A percentile compares a stretch with the other conserved stretches of the same genome.
phyloP scores from a whole-genome alignment of 2,797 vertebrate genomes.

The Phrynocephalus vlangalii region DNA sequence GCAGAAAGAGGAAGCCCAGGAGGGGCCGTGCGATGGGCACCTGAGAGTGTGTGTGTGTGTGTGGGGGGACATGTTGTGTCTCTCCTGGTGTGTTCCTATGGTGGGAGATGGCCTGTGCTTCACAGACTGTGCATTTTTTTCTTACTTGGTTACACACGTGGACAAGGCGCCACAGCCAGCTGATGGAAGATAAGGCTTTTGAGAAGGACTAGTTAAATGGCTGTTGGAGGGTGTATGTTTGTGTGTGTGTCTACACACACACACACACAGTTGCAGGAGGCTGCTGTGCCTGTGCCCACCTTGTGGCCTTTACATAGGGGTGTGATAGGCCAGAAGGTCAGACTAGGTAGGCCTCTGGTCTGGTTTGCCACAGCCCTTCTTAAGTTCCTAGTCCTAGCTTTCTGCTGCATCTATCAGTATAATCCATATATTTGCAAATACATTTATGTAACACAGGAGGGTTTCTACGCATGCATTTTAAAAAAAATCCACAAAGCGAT shows the following conservation, averaged over 20 bases:
- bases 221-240: neutral
- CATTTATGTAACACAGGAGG: neutral
- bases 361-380: neutral
- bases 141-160: neutral
- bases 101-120: neutral
- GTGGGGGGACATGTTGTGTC: neutral
- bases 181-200: neutral
- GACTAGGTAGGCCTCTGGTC: neutral
- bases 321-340: neutral
- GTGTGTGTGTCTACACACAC: neutral
- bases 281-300: neutral
- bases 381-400: neutral
- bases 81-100: neutral
- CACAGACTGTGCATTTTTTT: neutral
- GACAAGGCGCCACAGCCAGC: neutral
- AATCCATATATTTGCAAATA: neutral
- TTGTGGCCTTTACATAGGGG: neutral
- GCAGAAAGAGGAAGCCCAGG: too few species aligned
- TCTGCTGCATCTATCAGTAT: neutral
- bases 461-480: neutral
- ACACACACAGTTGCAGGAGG: too few species aligned
- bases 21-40: neutral
- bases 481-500: neutral
- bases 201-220: neutral
- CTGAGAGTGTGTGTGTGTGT: too few species aligned